Conservation (phyloP, 1,140 invertebrate species). For the Palaemon carinicauda region DNA sequence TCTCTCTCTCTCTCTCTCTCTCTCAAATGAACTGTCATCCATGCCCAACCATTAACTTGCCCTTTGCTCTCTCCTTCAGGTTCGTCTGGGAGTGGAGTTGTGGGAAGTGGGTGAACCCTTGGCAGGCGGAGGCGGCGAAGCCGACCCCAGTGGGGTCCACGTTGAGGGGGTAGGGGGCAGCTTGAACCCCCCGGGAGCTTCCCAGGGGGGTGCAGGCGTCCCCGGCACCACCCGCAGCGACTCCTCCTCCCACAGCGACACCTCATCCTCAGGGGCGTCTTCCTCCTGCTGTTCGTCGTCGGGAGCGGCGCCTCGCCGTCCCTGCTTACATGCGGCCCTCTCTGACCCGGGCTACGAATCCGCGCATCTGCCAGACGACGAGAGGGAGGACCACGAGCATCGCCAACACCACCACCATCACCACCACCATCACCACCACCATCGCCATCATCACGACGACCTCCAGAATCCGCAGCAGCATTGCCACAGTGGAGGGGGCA, state of each 20-base stretch:
- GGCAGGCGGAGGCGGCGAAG: not conserved
- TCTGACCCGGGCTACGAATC: slow-evolving; percentile 54
- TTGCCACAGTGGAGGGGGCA: slow-evolving; percentile 36
- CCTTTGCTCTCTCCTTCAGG: slow-evolving; percentile 19
- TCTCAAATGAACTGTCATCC: not conserved
- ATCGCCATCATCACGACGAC: not conserved
- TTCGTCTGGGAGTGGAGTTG: slow-evolving; percentile 56
- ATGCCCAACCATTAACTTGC: not conserved
- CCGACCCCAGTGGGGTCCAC: slow-evolving; percentile 20
- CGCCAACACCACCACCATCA: slow-evolving; percentile 4
- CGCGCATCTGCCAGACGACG: slow-evolving; percentile 44
- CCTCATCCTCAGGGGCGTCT: slow-evolving; percentile 33
- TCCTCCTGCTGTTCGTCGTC: slow-evolving; percentile 38
- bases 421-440: not conserved
- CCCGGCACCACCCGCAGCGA: slow-evolving; percentile 44
- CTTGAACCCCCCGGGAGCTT: slow-evolving; percentile 34
- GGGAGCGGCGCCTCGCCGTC: slow-evolving; percentile 3
- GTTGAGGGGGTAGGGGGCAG: slow-evolving; percentile 32
- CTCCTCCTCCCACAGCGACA: slow-evolving; percentile 28
- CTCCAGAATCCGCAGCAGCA: not conserved
- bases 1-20: not conserved
- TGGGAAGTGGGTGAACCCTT: slow-evolving; percentile 56
- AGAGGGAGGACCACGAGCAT: slow-evolving; percentile 22
- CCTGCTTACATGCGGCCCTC: slow-evolving; percentile 30
- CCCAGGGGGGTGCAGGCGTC: slow-evolving; percentile 35